Evolutionary conservation across 2,888 invertebrate species (phyloP).

Genomic region (Stomorhina lunata): DNA sequence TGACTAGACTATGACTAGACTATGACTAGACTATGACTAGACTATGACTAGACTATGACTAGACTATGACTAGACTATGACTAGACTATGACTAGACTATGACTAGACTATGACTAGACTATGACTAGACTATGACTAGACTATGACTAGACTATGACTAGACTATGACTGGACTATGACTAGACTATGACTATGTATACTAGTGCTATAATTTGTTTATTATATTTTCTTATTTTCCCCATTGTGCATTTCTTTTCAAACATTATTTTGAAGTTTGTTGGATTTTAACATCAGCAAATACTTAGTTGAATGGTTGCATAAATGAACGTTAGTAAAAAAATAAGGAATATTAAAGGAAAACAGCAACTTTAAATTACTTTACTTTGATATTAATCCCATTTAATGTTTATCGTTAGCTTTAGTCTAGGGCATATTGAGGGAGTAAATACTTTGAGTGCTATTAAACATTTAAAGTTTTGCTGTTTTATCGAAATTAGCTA

Average conservation of each 20-base stretch:
- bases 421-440: conserved; percentile 27
- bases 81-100: no score
- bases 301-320: background rate
- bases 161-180: no score
- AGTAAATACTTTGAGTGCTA: conserved; percentile 35
- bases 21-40: no score
- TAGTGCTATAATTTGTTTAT: no score
- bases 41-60: no score
- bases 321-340: background rate
- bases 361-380: conserved; percentile 50
- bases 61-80: no score
- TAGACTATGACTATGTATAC: no score
- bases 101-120: no score
- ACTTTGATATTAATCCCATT: conserved; percentile 52
- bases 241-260: conserved; percentile 21
- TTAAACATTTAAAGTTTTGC: conserved; percentile 39
- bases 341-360: background rate
- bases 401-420: conserved; percentile 32
- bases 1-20: no score
- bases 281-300: no score
- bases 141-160: no score
- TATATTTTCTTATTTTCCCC: conserved; percentile 6
- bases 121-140: no score
- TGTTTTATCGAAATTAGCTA: conserved; percentile 34
- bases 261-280: conserved; percentile 8